These are phyloP conservation scores for Spinus pinus DNA, from an alignment of 2,797 vertebrate species.

Conservation along the genomic window DNA sequence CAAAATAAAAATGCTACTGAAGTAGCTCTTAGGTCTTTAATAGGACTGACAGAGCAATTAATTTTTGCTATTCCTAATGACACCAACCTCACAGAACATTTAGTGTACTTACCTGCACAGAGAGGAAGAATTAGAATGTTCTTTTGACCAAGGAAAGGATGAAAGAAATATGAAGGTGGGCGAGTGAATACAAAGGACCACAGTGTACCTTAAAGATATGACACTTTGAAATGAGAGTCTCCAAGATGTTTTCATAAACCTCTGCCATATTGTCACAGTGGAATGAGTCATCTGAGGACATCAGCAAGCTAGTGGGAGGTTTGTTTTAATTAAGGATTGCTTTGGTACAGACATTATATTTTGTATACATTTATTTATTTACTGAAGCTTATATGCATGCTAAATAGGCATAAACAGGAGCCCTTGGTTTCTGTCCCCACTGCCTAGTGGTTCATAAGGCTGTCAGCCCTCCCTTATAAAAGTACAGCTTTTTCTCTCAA, in stretches of 20 bases:
- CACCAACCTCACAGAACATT: not conserved
- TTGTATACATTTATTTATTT: not conserved
- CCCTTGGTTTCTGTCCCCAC: not conserved
- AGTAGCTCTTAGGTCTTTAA: not conserved
- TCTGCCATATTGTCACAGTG: rapidly evolving
- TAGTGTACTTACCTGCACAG: rapidly evolving
- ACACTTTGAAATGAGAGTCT: not conserved
- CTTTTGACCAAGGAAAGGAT: not conserved
- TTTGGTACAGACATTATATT: not conserved
- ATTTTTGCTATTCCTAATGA: not conserved
- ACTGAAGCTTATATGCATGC: not conserved
- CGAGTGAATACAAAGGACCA: not conserved
- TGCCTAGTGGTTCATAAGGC: not conserved
- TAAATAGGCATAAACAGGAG: not conserved
- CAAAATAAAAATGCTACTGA: not conserved
- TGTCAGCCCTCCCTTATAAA: not conserved
- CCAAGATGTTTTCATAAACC: not conserved
- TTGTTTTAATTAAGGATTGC: not conserved
- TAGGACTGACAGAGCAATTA: not conserved
- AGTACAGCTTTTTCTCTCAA: not conserved
- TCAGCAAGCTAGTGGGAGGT: not conserved
- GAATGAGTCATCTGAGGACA: not conserved
- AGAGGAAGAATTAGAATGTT: not conserved
- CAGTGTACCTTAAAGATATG: not conserved
- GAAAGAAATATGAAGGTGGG: not conserved